These are phyloP conservation scores for Keiferia lycopersicella DNA, from an alignment of 2,888 invertebrate genomes.

Conservation along the genomic window DNA sequence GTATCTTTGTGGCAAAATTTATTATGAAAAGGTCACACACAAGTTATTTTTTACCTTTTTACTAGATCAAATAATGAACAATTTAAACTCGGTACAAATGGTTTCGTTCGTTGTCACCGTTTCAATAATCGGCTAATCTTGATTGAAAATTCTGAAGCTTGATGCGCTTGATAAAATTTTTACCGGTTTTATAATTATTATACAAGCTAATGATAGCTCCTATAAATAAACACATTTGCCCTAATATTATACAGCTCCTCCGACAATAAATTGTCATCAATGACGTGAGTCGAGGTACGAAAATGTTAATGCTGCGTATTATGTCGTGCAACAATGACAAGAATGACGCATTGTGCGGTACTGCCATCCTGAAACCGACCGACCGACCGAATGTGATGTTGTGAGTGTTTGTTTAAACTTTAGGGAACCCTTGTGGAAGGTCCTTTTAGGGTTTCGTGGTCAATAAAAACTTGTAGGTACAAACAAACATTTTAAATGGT, in stretches of 20 bases:
- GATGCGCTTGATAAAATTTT: no score
- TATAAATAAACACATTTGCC: background rate
- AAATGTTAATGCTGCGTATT: conserved; percentile 77
- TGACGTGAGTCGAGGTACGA: conserved; percentile 75
- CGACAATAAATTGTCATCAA: conserved; percentile 78
- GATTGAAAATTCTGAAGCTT: no score
- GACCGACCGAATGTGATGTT: conserved; percentile 54
- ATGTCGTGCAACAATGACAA: conserved; percentile 58
- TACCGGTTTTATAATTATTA: background rate
- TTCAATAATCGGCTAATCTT: no score
- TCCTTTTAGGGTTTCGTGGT: conserved; percentile 43
- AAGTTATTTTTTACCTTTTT: no score
- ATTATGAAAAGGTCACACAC: no score
- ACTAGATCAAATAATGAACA: no score
- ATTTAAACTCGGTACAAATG: no score
- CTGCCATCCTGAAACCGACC: conserved; percentile 50
- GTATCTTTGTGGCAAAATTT: no score
- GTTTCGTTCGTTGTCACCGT: no score
- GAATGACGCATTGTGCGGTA: conserved; percentile 74
- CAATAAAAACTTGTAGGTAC: background rate
- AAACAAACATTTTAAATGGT: no score
- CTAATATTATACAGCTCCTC: conserved; percentile 15
- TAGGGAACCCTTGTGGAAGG: conserved; percentile 3
- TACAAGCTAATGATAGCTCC: background rate
- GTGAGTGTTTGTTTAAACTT: conserved; percentile 51